These are phyloP conservation scores for Telmatochromis sp. DNA, from an alignment of 2,113 vertebrate genomes.

Conservation along the genomic window DNA sequence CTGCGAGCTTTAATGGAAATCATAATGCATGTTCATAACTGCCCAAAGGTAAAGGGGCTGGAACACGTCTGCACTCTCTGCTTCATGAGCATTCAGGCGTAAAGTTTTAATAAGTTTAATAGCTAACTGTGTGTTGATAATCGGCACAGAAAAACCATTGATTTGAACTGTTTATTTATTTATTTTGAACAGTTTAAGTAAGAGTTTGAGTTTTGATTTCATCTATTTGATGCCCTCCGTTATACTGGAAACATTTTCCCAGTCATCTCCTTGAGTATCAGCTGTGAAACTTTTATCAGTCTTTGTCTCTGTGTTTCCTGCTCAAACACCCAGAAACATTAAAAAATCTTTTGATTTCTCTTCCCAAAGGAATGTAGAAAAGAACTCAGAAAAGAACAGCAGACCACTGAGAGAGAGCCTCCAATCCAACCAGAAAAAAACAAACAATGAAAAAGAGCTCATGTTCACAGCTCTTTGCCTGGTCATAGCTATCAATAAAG, in stretches of 20 bases:
- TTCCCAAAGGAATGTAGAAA: background rate
- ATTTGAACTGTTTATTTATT: background rate
- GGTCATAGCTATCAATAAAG: slow-evolving; percentile 29
- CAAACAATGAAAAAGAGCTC: slow-evolving; percentile 7
- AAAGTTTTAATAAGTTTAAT: background rate
- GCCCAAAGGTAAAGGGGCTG: slow-evolving; percentile 23
- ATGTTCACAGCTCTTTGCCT: background rate
- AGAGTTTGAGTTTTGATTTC: background rate
- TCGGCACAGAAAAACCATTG: background rate
- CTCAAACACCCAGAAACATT: background rate
- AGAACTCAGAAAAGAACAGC: background rate
- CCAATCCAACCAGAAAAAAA: slow-evolving; percentile 19
- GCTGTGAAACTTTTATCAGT: slow-evolving; percentile 31
- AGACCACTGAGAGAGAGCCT: slow-evolving; percentile 2
- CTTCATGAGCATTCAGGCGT: background rate
- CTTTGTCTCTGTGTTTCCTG: background rate
- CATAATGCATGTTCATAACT: slow-evolving; percentile 67
- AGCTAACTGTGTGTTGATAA: background rate
- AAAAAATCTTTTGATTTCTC: background rate
- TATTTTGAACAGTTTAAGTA: background rate
- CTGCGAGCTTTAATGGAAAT: slow-evolving; percentile 65
- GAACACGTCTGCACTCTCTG: slow-evolving; percentile 13
- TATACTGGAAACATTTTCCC: background rate
- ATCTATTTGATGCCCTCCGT: background rate
- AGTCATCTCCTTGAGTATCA: background rate